Evolutionary conservation across 1,140 invertebrate genomes (phyloP), one percentile per base, ranked within the genome.

Genomic region (Drosophila lacteicornis): DNA sequence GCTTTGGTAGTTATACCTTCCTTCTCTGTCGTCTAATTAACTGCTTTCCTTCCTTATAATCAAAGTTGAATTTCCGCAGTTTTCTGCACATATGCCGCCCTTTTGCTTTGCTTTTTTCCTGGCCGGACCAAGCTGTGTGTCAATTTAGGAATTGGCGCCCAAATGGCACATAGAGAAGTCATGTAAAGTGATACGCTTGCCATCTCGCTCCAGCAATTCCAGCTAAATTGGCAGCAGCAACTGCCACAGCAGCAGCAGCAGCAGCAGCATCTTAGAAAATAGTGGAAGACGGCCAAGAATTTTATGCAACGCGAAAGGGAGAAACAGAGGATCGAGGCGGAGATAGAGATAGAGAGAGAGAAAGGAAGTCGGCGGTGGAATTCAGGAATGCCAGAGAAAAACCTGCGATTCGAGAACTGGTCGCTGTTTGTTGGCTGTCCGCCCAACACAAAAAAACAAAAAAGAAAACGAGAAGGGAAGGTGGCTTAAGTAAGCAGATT

Each of bases 141-240:
- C 83, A 85, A 82, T 87, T 87, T 79, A 87, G 84, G 84, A 86
- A 77, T 86, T 83, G 83, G 83, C 83, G 84, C 83, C 84, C 84
- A 88, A 86, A 86, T 83, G 83, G 80, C 84, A 80, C 83, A 86
- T 88, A 77, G 83, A 88, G 84, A 71, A 86, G 80, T 86, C 83
- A 88, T 86, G 83, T 86, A 88, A 88, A 75, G 49, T 83, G 83
- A 83, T 88, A 84, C 60, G 60, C 61, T 60, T 63, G 80, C 83
- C 75, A 69, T 88, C 83, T 66, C 67, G 66, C 84, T 83, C 45
- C 59, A 71, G 56, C 83, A 73, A 83, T 77, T 80, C 77, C 82
- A 80, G 55, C 77, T 77, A 79, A 77, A 77, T 77, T 77, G 74
- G 74, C 50, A 79, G 46, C 63, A 70, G 51, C 55, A 49, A 27